These are phyloP conservation scores for Limonius californicus DNA, from an alignment of 1,140 invertebrate genomes.

Conservation along the genomic window DNA sequence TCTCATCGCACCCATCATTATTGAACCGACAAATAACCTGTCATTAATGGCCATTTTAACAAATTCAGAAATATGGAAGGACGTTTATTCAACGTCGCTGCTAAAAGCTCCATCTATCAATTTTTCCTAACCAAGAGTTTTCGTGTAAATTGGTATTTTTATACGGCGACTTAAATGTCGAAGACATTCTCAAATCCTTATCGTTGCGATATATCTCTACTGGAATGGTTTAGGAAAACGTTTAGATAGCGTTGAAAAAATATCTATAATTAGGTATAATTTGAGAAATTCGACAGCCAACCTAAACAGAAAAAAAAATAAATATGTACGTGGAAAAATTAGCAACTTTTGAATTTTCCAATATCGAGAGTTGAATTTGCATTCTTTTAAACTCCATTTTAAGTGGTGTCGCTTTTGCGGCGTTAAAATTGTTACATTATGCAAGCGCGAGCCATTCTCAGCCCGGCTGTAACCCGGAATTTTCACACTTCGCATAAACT, in stretches of 20 bases:
- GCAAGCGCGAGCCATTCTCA: slow-evolving; percentile 26
- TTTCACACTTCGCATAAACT: slow-evolving; percentile 25
- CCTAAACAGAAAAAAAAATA: too few species aligned
- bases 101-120: background rate
- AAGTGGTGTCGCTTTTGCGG: slow-evolving; percentile 14
- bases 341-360: too few species aligned
- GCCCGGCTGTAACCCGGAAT: slow-evolving; percentile 21
- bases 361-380: background rate
- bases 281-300: too few species aligned
- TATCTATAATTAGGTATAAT: background rate
- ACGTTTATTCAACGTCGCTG: background rate
- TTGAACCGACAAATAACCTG: slow-evolving; percentile 25
- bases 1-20: slow-evolving; percentile 24
- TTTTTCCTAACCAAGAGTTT: slow-evolving; percentile 7
- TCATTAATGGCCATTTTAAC: slow-evolving; percentile 22
- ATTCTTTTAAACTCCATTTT: slow-evolving; percentile 3
- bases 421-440: slow-evolving; percentile 25
- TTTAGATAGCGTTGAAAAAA: background rate
- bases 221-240: background rate
- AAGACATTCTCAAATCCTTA: background rate
- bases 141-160: background rate
- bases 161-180: background rate
- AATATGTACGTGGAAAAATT: too few species aligned
- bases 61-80: slow-evolving; percentile 11
- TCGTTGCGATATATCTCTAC: background rate